Evolutionary conservation across 2,797 vertebrate species (phyloP).

Genomic region (Cuniculus paca): DNA sequence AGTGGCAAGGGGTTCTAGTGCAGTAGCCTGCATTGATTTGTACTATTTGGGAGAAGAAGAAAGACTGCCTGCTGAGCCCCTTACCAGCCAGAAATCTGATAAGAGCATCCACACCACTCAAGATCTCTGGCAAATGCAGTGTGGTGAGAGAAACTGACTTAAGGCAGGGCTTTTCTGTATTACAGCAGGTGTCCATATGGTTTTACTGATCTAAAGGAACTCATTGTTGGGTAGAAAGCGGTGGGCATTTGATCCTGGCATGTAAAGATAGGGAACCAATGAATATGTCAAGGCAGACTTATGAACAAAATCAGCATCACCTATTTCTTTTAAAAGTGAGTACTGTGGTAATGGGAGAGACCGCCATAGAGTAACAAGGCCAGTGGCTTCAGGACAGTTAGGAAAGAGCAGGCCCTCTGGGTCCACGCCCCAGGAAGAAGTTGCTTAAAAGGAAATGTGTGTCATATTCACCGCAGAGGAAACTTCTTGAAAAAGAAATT

Average conservation of each 20-base stretch:
- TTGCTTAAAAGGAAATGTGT: slow-evolving; percentile 55
- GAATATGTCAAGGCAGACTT: background rate
- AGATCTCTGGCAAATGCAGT: background rate
- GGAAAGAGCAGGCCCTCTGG: background rate
- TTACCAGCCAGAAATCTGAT: background rate
- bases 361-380: background rate
- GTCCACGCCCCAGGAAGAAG: background rate
- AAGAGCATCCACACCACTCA: background rate
- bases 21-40: background rate
- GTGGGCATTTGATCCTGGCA: background rate
- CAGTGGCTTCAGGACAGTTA: background rate
- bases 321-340: slow-evolving; percentile 46
- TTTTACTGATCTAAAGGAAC: slow-evolving; percentile 25
- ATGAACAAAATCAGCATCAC: background rate
- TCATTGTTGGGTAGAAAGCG: slow-evolving; percentile 30
- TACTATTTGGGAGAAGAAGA: background rate
- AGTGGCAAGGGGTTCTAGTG: background rate
- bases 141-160: slow-evolving; percentile 28
- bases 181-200: background rate
- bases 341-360: background rate
- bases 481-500: background rate
- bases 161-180: background rate
- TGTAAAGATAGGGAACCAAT: slow-evolving; percentile 11
- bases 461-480: background rate
- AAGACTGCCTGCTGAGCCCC: background rate